Conservation (phyloP, 2,888 invertebrate species). For the Melieria omissa region DNA sequence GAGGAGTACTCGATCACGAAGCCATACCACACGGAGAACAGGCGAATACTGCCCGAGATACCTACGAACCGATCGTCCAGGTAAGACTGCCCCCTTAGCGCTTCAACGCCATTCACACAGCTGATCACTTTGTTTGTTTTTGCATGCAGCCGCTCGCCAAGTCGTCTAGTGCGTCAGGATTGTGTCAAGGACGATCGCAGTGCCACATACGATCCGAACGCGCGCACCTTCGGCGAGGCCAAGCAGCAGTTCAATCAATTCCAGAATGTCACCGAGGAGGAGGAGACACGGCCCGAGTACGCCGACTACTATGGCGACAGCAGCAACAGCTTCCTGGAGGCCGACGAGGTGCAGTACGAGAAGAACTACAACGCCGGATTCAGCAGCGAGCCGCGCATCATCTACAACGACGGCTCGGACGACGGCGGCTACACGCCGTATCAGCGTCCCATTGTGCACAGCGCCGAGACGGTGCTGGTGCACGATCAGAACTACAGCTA, state of each 20-base stretch:
- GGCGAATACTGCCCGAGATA: constrained; percentile 63
- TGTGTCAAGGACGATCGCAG: constrained; percentile 61
- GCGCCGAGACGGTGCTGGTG: constrained; percentile 56
- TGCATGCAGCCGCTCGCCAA: constrained; percentile 57
- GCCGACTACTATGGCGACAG: constrained; percentile 61
- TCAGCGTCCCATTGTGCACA: constrained; percentile 56
- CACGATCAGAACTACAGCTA: constrained; percentile 48
- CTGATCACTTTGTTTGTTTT: background rate
- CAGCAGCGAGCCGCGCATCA: constrained; percentile 63
- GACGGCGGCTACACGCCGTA: constrained; percentile 50
- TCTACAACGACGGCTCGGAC: constrained; percentile 60
- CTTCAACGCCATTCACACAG: background rate
- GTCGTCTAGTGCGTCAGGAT: constrained; percentile 63
- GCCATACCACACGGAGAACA: constrained; percentile 52
- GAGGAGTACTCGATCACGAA: constrained; percentile 65
- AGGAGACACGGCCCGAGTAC: constrained; percentile 57
- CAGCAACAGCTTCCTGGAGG: constrained; percentile 59
- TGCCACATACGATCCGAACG: constrained; percentile 41
- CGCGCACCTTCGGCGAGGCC: constrained; percentile 63
- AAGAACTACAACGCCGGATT: constrained; percentile 60
- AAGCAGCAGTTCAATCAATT: constrained; percentile 63
- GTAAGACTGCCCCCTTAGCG: constrained; percentile 33
- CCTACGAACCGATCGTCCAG: constrained; percentile 55
- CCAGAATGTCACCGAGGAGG: constrained; percentile 60
- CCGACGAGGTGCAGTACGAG: constrained; percentile 63